Evolutionary conservation across 1,140 invertebrate genomes (phyloP).

Genomic region (Eufriesea mexicana): DNA sequence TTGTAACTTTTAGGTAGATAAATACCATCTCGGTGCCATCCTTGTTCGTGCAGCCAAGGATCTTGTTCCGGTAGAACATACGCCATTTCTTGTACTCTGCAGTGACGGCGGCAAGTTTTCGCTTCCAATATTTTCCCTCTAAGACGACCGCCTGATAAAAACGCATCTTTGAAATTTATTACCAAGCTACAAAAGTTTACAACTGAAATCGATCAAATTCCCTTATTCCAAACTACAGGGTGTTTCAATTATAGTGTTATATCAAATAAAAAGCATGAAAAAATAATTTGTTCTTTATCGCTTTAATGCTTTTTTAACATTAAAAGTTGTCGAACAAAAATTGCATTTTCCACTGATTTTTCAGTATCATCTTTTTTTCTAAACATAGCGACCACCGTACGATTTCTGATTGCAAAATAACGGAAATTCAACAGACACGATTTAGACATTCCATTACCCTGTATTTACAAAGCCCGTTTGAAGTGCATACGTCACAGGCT

Average conservation of each 20-base stretch:
- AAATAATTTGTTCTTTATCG: not conserved
- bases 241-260: not conserved
- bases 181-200: not conserved
- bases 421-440: not conserved
- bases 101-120: slow-evolving; percentile 96
- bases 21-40: slow-evolving; percentile 89
- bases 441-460: not conserved
- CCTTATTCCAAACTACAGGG: not conserved
- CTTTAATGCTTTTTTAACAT: too few relatives aligned
- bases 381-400: not conserved
- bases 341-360: not conserved
- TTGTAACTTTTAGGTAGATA: too few relatives aligned
- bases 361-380: not conserved
- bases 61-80: slow-evolving; percentile 94
- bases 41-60: slow-evolving; percentile 88
- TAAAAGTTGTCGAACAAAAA: too few relatives aligned
- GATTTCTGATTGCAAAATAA: not conserved
- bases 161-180: slow-evolving; percentile 31
- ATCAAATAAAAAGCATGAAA: not conserved
- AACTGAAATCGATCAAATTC: not conserved
- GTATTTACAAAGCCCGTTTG: not conserved
- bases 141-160: slow-evolving; percentile 92
- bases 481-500: not conserved
- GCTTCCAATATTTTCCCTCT: slow-evolving; percentile 99
- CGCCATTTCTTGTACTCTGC: slow-evolving; percentile 99